Evolutionary conservation across 2,113 vertebrate genomes (phyloP).

Genomic region (Acanthisitta chloris): DNA sequence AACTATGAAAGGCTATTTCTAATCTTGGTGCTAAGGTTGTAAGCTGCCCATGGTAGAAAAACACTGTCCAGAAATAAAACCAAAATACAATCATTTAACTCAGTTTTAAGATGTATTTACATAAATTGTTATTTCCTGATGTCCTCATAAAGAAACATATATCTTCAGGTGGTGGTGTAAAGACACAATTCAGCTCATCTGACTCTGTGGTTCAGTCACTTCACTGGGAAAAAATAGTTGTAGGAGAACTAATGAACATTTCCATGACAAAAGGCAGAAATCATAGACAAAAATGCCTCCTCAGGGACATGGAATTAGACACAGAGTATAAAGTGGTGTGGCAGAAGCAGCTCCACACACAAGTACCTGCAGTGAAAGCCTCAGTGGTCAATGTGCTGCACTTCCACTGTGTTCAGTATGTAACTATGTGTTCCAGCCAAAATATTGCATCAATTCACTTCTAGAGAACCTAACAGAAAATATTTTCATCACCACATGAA

Average conservation of each 20-base stretch:
- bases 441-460: not conserved
- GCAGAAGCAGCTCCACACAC: not conserved
- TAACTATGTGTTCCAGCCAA: not conserved
- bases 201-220: not conserved
- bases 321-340: not conserved
- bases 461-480: not conserved
- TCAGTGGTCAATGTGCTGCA: not conserved
- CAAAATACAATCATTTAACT: not conserved
- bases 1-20: not conserved
- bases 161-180: not conserved
- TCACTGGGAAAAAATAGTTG: not conserved
- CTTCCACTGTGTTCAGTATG: not conserved
- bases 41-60: not conserved
- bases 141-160: not conserved
- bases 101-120: not conserved
- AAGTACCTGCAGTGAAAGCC: not conserved
- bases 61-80: not conserved
- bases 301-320: fast-evolving
- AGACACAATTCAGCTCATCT: not conserved
- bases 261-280: not conserved
- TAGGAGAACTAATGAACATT: not conserved
- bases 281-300: not conserved
- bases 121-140: not conserved
- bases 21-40: not conserved
- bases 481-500: not conserved